phyloP scores from a whole-genome alignment of 2,888 invertebrate species.

The Muschampia plurimacula region DNA sequence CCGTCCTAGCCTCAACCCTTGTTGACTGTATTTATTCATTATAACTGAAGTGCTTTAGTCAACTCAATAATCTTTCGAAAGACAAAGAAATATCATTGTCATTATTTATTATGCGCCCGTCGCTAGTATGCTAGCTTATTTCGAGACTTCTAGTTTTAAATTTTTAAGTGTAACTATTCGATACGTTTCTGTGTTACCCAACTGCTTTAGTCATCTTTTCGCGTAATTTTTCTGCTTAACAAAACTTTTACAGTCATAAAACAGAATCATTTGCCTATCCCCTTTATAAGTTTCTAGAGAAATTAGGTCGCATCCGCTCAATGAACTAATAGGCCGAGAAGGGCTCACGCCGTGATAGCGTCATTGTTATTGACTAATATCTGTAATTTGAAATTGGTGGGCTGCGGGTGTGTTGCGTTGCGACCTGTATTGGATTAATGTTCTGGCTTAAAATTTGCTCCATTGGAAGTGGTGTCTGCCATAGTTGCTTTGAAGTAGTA shows the following conservation, averaged over 20 bases:
- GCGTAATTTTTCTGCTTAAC: neutral
- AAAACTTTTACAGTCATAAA: neutral
- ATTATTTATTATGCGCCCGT: too few relatives aligned
- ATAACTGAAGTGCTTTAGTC: too few relatives aligned
- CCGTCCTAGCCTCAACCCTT: too few relatives aligned
- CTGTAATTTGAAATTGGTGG: conserved; percentile 19
- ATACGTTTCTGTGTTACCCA: too few relatives aligned
- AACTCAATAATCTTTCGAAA: too few relatives aligned
- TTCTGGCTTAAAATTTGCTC: neutral
- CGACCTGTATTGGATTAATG: neutral
- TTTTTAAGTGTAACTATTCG: too few relatives aligned
- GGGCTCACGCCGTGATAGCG: conserved; percentile 24
- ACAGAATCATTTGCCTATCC: conserved; percentile 1
- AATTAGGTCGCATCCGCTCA: conserved; percentile 32
- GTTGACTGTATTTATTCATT: too few relatives aligned
- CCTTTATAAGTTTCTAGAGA: neutral
- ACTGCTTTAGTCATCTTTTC: too few relatives aligned
- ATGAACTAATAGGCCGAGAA: conserved; percentile 26
- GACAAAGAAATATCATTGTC: too few relatives aligned
- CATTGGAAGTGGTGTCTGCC: neutral
- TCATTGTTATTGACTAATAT: conserved; percentile 32
- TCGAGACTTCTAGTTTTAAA: too few relatives aligned
- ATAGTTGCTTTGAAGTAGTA: neutral
- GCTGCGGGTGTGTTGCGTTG: conserved; percentile 4
- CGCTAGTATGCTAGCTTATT: too few relatives aligned